phyloP scores from a whole-genome alignment of 2,113 vertebrate species.

The Semnornis frantzii region DNA sequence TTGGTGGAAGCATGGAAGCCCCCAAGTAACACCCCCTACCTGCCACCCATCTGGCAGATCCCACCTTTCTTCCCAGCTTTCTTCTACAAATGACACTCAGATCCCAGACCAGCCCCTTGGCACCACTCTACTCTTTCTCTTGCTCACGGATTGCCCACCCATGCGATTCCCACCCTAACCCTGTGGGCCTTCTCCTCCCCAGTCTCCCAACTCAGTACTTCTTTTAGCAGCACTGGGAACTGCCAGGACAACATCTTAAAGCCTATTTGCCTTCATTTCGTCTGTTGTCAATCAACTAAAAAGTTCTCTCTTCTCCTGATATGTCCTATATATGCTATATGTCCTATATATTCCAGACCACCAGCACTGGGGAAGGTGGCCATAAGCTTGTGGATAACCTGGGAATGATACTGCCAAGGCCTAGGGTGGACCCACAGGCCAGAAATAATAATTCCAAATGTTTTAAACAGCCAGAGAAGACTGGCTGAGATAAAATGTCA shows the following conservation, averaged over 20 bases:
- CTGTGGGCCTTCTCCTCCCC: background rate
- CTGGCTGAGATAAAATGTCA: slow-evolving; percentile 56
- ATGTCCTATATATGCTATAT: background rate
- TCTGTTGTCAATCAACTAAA: background rate
- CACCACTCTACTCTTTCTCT: background rate
- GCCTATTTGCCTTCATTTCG: background rate
- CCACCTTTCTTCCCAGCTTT: background rate
- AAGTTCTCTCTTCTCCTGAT: background rate
- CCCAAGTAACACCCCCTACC: rapidly evolving
- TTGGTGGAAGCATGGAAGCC: rapidly evolving
- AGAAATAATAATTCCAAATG: slow-evolving; percentile 61
- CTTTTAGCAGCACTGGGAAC: background rate
- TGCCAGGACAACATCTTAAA: background rate
- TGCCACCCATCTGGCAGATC: no score
- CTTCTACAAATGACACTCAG: background rate
- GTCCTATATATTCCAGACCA: background rate
- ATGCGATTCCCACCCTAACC: background rate
- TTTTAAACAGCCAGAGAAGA: slow-evolving; percentile 59
- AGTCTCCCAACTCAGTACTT: background rate
- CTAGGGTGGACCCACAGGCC: background rate
- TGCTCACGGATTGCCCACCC: background rate
- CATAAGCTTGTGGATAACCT: background rate
- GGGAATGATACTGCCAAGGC: background rate
- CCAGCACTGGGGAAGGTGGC: background rate
- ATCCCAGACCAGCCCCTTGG: background rate